Conservation (phyloP, 2,797 vertebrate species). For the Lateolabrax maculatus region DNA sequence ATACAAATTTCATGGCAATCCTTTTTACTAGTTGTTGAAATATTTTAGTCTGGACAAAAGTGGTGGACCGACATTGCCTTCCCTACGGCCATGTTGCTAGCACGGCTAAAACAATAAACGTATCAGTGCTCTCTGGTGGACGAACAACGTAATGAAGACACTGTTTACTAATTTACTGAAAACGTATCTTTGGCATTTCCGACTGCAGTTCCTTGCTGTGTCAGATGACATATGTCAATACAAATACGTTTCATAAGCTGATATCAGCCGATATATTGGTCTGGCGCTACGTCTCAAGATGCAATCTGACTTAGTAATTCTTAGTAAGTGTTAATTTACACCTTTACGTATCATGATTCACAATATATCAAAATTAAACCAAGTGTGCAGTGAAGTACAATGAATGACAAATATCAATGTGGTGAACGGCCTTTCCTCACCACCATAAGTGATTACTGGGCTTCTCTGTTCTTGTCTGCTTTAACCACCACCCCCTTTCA, state of each 20-base stretch:
- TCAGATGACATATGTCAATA: not conserved
- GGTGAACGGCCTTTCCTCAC: not conserved
- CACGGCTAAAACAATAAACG: too few relatives aligned
- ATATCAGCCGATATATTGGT: not conserved
- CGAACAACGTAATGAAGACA: not conserved
- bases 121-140: too few relatives aligned
- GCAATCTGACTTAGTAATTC: not conserved
- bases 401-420: constrained; percentile 9
- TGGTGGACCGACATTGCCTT: too few relatives aligned
- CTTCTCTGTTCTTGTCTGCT: constrained; percentile 42
- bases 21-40: too few relatives aligned
- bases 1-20: too few relatives aligned
- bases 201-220: not conserved
- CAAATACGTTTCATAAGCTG: not conserved
- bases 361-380: not conserved
- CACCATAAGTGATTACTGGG: constrained; percentile 39
- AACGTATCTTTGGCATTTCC: not conserved
- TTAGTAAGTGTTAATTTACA: not conserved
- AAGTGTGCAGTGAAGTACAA: not conserved
- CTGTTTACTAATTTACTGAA: not conserved
- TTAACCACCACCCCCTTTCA: constrained; percentile 9
- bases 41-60: too few relatives aligned
- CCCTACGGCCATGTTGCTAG: too few relatives aligned
- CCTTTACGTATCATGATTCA: not conserved
- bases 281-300: not conserved